A percentile compares a stretch with the other conserved stretches of the same genome.
These are phyloP conservation scores for Acrobasis repandana DNA, from an alignment of 2,888 invertebrate species.

Conservation along the genomic window DNA sequence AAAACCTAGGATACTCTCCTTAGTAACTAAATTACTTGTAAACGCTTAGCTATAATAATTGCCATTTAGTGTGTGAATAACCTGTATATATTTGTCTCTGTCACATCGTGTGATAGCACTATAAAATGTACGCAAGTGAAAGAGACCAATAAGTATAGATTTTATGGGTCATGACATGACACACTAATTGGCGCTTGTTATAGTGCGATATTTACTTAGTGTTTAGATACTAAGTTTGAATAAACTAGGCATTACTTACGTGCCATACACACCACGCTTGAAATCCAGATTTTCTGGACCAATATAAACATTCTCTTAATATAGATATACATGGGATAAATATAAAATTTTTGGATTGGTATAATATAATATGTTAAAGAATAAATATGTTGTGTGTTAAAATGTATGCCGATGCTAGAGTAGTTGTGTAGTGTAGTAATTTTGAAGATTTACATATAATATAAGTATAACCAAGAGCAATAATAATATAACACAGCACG, in stretches of 20 bases:
- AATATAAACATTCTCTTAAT: slow-evolving; percentile 71
- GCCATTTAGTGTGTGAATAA: background rate
- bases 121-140: background rate
- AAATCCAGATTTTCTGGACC: slow-evolving; percentile 72
- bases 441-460: slow-evolving; percentile 79
- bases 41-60: background rate
- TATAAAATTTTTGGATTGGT: slow-evolving; percentile 80
- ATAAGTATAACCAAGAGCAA: slow-evolving; percentile 78
- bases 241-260: slow-evolving; percentile 46
- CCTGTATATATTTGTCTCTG: background rate
- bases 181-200: background rate
- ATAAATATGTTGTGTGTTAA: slow-evolving; percentile 75
- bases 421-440: slow-evolving; percentile 77
- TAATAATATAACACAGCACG: slow-evolving; percentile 63
- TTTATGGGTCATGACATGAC: background rate
- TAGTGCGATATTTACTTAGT: slow-evolving; percentile 33
- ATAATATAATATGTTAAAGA: slow-evolving; percentile 72
- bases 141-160: background rate
- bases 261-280: slow-evolving; percentile 69
- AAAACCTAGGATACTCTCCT: background rate
- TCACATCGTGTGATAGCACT: too few species aligned
- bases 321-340: slow-evolving; percentile 59
- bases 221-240: slow-evolving; percentile 1
- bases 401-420: slow-evolving; percentile 79
- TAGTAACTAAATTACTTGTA: slow-evolving; percentile 1